phyloP scores from a whole-genome alignment of 92 coral and sea anemone genomes.

The Actinostola sp. region DNA sequence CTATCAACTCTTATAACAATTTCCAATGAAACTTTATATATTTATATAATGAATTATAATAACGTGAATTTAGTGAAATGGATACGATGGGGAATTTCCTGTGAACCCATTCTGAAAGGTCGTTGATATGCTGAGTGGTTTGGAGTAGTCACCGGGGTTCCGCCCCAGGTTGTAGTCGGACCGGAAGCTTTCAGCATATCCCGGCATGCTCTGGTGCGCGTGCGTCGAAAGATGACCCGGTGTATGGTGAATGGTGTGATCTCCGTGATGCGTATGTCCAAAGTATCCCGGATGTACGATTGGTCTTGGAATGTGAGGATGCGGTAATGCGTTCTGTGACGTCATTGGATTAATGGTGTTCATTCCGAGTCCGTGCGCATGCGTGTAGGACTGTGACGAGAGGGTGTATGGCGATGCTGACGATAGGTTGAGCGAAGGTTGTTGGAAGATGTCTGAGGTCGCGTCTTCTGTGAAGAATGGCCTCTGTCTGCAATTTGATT shows the following conservation, averaged over 20 bases:
- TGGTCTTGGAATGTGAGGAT: slow-evolving; percentile 69
- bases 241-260: slow-evolving; percentile 85
- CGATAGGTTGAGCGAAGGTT: slow-evolving; percentile 35
- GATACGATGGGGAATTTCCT: slow-evolving; percentile 65
- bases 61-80: slow-evolving; percentile 41
- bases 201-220: slow-evolving; percentile 69
- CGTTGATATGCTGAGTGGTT: slow-evolving; percentile 82
- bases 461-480: slow-evolving; percentile 71
- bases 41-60: neutral
- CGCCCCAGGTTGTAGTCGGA: slow-evolving; percentile 76
- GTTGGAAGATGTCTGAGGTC: slow-evolving; percentile 28
- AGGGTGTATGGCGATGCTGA: slow-evolving; percentile 52
- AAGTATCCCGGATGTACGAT: slow-evolving; percentile 74
- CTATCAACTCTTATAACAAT: too few species aligned
- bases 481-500: slow-evolving; percentile 76
- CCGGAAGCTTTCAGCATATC: slow-evolving; percentile 55
- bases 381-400: slow-evolving; percentile 63
- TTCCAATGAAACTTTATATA: too few species aligned
- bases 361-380: slow-evolving; percentile 52
- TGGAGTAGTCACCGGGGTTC: slow-evolving; percentile 57
- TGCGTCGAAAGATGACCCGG: slow-evolving; percentile 68
- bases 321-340: slow-evolving; percentile 56
- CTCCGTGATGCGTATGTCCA: slow-evolving; percentile 64
- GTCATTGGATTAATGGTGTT: slow-evolving; percentile 62
- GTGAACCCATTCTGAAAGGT: slow-evolving; percentile 69